Conservation (phyloP, 92 coral and sea anemone species). For the Phenganax marumi region DNA sequence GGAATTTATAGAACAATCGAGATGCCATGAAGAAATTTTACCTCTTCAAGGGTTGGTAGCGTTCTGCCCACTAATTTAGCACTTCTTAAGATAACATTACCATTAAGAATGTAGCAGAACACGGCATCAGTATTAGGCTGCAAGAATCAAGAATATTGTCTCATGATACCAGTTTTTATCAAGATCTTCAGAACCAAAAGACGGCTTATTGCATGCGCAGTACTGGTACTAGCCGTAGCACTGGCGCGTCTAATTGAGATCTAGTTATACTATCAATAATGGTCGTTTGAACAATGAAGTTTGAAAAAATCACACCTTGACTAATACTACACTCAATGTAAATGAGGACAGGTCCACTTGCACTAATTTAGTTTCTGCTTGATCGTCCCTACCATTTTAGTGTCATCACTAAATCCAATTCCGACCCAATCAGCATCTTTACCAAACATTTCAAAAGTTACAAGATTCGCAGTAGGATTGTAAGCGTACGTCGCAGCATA, state of each 20-base stretch:
- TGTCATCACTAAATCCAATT: slow-evolving; percentile 19
- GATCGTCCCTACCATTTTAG: neutral
- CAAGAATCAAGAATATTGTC: neutral
- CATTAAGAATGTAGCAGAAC: slow-evolving; percentile 4
- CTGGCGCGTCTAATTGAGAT: too few relatives aligned
- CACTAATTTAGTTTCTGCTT: neutral
- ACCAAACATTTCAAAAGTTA: slow-evolving; percentile 76
- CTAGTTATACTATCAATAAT: too few relatives aligned
- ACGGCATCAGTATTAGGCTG: slow-evolving; percentile 16
- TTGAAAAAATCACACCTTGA: neutral
- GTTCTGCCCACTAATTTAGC: neutral
- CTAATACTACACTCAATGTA: neutral
- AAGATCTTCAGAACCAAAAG: too few relatives aligned
- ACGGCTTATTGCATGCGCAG: too few relatives aligned
- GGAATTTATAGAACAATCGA: neutral
- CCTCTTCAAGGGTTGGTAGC: slow-evolving; percentile 24
- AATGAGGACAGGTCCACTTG: too few relatives aligned
- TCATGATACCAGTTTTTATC: too few relatives aligned
- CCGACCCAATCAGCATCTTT: slow-evolving; percentile 85
- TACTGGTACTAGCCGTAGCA: too few relatives aligned
- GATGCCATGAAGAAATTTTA: neutral
- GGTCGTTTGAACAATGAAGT: too few relatives aligned
- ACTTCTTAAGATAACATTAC: slow-evolving; percentile 32
- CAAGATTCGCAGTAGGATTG: slow-evolving; percentile 47
- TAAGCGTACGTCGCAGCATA: neutral